Evolutionary conservation across 1,140 invertebrate species (phyloP).

Genomic region (Hyles euphorbiae): DNA sequence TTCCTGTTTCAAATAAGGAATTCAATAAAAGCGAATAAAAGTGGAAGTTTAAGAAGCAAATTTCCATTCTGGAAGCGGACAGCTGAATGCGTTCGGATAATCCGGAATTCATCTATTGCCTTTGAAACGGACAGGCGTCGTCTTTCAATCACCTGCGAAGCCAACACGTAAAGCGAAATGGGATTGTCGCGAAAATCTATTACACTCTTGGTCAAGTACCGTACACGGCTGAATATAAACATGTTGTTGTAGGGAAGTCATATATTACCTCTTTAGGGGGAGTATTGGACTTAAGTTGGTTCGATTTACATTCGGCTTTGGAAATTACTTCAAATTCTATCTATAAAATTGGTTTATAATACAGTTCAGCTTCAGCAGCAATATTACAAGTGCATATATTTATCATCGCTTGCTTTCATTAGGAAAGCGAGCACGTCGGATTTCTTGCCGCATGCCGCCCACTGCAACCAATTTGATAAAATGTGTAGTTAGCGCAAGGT

Average conservation of each 20-base stretch:
- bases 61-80: slow-evolving; percentile 52
- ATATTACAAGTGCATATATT: background rate
- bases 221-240: too few relatives aligned
- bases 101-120: slow-evolving; percentile 47
- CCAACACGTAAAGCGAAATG: slow-evolving; percentile 36
- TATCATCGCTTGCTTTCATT: slow-evolving; percentile 24
- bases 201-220: slow-evolving; percentile 8
- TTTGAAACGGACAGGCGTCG: slow-evolving; percentile 42
- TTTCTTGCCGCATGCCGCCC: slow-evolving; percentile 52
- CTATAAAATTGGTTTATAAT: background rate
- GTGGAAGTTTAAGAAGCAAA: slow-evolving; percentile 12
- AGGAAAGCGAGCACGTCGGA: slow-evolving; percentile 51
- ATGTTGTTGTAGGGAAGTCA: too few relatives aligned
- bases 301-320: too few relatives aligned
- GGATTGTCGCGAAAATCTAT: slow-evolving; percentile 26
- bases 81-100: slow-evolving; percentile 44
- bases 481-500: slow-evolving; percentile 68
- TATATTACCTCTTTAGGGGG: too few relatives aligned
- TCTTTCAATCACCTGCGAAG: slow-evolving; percentile 49
- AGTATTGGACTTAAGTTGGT: too few relatives aligned
- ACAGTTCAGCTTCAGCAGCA: background rate
- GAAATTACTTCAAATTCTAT: background rate
- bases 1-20: too few relatives aligned
- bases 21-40: slow-evolving; percentile 2
- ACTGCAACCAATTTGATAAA: slow-evolving; percentile 55